phyloP scores from a whole-genome alignment of 2,888 invertebrate genomes.

The Lasius fuliginosus region DNA sequence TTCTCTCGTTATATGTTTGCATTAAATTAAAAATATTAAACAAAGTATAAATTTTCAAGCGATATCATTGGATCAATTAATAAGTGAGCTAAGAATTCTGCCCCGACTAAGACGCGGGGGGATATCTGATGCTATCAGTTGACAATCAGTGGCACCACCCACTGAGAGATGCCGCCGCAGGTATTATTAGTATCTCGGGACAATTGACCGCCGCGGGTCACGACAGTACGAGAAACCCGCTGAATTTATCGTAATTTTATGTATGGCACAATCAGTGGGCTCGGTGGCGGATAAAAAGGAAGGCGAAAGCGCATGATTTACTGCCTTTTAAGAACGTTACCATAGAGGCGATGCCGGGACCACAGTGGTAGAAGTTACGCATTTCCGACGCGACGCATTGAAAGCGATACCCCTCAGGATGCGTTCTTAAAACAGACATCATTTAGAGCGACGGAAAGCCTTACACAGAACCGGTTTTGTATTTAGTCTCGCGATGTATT shows the following conservation, averaged over 20 bases:
- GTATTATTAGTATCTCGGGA: constrained; percentile 76
- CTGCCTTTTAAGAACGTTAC: constrained; percentile 77
- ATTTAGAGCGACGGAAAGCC: constrained; percentile 46
- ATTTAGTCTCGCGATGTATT: constrained; percentile 36
- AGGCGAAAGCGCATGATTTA: constrained; percentile 81
- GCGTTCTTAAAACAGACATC: constrained; percentile 62
- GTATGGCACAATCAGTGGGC: constrained; percentile 84
- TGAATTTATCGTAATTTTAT: constrained; percentile 86
- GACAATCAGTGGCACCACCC: constrained; percentile 80
- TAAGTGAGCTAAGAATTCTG: background rate
- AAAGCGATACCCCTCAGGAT: constrained; percentile 68
- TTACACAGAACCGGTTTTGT: constrained; percentile 35
- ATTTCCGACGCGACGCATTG: constrained; percentile 60
- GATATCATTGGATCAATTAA: background rate
- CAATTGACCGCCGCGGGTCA: constrained; percentile 80
- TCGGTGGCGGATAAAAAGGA: constrained; percentile 79
- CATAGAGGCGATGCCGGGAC: constrained; percentile 52
- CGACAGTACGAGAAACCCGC: constrained; percentile 77
- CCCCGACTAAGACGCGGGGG: background rate
- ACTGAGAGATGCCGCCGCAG: constrained; percentile 74
- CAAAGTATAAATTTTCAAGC: background rate
- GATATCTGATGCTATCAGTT: constrained; percentile 59
- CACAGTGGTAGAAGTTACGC: constrained; percentile 56
- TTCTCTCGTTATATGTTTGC: background rate
- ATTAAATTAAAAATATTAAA: background rate